These are phyloP conservation scores for Podargus strigoides DNA, from an alignment of 2,797 vertebrate species.

Conservation along the genomic window DNA sequence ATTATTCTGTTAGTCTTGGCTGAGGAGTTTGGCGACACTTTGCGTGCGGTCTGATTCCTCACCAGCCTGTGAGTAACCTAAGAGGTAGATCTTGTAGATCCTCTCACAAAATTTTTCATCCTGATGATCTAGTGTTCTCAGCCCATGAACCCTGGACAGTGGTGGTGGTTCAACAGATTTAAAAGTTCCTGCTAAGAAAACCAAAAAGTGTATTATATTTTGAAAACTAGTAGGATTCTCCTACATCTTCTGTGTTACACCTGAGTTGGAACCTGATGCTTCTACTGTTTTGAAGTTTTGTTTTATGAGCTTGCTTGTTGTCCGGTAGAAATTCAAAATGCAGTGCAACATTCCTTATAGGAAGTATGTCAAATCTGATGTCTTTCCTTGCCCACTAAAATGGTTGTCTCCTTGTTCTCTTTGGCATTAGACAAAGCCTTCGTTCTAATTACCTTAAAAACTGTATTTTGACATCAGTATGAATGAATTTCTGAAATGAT, in stretches of 20 bases:
- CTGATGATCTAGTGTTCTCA: neutral
- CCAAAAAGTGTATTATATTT: neutral
- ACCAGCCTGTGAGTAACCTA: neutral
- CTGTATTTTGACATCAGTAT: neutral
- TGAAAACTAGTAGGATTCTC: neutral
- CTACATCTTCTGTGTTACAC: neutral
- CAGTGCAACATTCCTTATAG: neutral
- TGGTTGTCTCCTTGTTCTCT: neutral
- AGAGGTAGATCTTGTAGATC: neutral
- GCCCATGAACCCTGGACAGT: neutral
- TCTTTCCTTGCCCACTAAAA: neutral
- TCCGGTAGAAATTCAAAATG: neutral
- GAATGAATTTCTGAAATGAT: neutral
- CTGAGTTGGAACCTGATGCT: neutral
- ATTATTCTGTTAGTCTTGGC: neutral
- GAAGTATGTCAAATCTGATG: neutral
- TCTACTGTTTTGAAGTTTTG: neutral
- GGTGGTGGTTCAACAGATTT: neutral
- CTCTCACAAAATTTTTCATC: neutral
- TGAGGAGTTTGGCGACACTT: neutral
- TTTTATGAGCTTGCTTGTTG: neutral
- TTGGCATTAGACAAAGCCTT: neutral
- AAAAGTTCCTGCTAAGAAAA: neutral
- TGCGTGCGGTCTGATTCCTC: neutral
- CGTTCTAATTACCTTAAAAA: neutral